Percentiles rank a stretch among this genome's conserved stretches.
phyloP scores from a whole-genome alignment of 2,797 vertebrate species.

The Myotis daubentonii region DNA sequence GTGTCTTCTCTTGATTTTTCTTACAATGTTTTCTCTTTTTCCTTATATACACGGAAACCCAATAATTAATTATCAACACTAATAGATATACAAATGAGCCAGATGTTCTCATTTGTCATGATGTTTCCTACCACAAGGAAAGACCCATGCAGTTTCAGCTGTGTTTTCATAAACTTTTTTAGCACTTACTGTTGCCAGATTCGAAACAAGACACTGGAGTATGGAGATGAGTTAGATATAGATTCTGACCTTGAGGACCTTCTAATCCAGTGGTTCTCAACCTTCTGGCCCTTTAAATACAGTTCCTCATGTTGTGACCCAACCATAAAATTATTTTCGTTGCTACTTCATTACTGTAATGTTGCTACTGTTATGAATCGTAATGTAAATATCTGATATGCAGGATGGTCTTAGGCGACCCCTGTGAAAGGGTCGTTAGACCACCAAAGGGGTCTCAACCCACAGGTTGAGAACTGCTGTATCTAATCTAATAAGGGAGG shows the following conservation, averaged over 20 bases:
- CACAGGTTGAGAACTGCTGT: too few relatives aligned
- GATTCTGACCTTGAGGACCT: not conserved
- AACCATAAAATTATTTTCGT: too few relatives aligned
- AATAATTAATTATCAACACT: not conserved
- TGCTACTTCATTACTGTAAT: too few relatives aligned
- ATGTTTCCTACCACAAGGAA: not conserved
- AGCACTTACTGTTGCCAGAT: not conserved
- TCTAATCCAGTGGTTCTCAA: not conserved
- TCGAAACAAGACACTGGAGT: slow-evolving; percentile 4
- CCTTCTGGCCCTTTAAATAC: too few relatives aligned
- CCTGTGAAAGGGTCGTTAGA: too few relatives aligned
- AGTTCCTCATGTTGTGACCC: too few relatives aligned
- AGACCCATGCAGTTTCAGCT: not conserved
- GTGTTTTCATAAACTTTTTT: not conserved
- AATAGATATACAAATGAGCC: not conserved
- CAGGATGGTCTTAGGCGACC: too few relatives aligned
- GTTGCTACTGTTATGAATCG: too few relatives aligned
- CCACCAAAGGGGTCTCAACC: too few relatives aligned
- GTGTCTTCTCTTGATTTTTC: slow-evolving; percentile 31
- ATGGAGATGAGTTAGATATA: not conserved
- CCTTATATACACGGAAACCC: not conserved
- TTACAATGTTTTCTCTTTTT: not conserved
- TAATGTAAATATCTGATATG: too few relatives aligned
- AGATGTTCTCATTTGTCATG: not conserved
- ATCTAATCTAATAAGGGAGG: not conserved